These are phyloP conservation scores for Takifugu ocellatus DNA, from an alignment of 2,797 vertebrate species.

Conservation along the genomic window DNA sequence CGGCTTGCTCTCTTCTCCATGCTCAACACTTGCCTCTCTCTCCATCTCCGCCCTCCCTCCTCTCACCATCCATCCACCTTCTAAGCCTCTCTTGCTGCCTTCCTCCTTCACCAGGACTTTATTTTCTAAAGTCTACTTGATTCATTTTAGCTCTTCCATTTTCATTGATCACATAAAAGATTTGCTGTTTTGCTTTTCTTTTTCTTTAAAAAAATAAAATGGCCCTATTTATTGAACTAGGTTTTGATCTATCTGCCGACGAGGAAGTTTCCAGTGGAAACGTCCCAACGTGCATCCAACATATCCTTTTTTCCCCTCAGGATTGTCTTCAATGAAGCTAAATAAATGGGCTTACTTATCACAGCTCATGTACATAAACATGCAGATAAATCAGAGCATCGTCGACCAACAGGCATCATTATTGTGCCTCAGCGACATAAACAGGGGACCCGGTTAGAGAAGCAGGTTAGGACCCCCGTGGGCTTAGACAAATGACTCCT, in stretches of 20 bases:
- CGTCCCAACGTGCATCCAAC: conserved; percentile 15
- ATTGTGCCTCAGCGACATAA: conserved; percentile 56
- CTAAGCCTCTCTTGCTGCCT: conserved; percentile 60
- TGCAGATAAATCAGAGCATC: conserved; percentile 16
- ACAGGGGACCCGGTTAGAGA: conserved; percentile 50
- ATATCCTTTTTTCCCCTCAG: conserved; percentile 8
- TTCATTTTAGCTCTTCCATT: conserved; percentile 63
- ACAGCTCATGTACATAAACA: conserved; percentile 12
- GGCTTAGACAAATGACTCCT: conserved; percentile 61
- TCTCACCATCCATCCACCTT: conserved; percentile 64
- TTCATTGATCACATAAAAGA: conserved; percentile 53
- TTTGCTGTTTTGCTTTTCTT: conserved; percentile 9
- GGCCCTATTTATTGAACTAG: conserved; percentile 51
- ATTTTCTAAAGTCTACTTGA: conserved; percentile 58
- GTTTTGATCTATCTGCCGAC: conserved; percentile 8
- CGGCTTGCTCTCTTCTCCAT: conserved; percentile 63
- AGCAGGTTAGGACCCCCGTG: conserved; percentile 55
- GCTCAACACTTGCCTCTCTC: conserved; percentile 37
- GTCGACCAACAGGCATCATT: conserved; percentile 50
- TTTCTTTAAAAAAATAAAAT: conserved; percentile 31
- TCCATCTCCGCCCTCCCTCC: conserved; percentile 14
- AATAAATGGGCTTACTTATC: conserved; percentile 9
- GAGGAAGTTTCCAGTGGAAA: conserved; percentile 2
- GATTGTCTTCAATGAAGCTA: conserved; percentile 19
- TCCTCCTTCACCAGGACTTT: conserved; percentile 61